phyloP scores from a whole-genome alignment of 2,113 vertebrate species.

The Quiscalus mexicanus region DNA sequence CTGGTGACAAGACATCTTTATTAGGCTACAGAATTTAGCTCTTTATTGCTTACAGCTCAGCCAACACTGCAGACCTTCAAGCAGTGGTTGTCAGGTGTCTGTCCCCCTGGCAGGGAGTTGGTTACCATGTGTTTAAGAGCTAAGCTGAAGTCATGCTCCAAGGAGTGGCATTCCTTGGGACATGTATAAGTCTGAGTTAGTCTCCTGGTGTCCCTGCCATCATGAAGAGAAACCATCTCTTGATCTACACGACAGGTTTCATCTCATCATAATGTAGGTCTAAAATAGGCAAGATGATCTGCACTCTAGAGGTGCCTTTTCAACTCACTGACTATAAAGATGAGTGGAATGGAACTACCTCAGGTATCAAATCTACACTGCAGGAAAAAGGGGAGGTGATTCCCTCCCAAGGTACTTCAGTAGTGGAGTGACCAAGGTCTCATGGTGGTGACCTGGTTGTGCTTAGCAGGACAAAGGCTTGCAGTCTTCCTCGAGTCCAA shows the following conservation, averaged over 20 bases:
- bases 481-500: not conserved
- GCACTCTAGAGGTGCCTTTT: not conserved
- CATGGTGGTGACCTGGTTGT: not conserved
- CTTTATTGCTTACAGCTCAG: not conserved
- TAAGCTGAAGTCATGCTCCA: not conserved
- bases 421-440: not conserved
- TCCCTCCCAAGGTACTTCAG: not conserved
- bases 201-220: not conserved
- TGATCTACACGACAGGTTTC: not conserved
- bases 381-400: not conserved
- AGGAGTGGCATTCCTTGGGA: not conserved
- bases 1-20: accelerated
- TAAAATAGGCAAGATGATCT: not conserved
- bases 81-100: not conserved
- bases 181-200: not conserved
- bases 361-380: not conserved
- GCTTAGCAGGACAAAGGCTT: not conserved
- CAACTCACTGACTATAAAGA: not conserved
- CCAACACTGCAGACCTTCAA: not conserved
- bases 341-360: not conserved
- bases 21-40: not conserved
- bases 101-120: not conserved
- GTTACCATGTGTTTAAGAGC: not conserved
- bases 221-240: not conserved
- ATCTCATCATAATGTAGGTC: not conserved